Conservation (phyloP, 2,888 invertebrate species). For the Amphiduros pacificus region DNA sequence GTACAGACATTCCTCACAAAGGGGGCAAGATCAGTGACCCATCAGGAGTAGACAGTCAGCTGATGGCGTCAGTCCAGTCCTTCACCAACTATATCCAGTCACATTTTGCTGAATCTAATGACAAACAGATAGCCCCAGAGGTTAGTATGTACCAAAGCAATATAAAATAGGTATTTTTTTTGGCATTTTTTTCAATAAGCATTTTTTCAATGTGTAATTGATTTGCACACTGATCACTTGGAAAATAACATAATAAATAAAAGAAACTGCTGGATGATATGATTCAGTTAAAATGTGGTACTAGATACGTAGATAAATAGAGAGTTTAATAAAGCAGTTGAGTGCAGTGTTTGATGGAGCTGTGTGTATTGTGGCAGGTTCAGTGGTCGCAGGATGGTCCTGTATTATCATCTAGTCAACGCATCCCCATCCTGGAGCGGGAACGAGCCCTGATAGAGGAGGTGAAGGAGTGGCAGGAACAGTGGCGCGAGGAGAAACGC, state of each 20-base stretch:
- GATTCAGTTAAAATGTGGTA: too few species aligned
- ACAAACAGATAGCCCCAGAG: not conserved
- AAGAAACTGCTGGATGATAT: too few species aligned
- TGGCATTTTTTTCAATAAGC: too few species aligned
- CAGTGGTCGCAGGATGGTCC: conserved; percentile 14
- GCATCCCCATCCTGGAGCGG: conserved; percentile 19
- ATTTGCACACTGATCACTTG: too few species aligned
- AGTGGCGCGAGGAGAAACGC: conserved; percentile 38
- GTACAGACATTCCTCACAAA: not conserved
- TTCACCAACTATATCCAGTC: conserved; percentile 44
- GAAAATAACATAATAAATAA: too few species aligned
- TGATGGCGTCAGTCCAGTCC: conserved; percentile 44
- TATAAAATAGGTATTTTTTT: too few species aligned
- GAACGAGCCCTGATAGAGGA: conserved; percentile 31
- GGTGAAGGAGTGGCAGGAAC: conserved; percentile 36
- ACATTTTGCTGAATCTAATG: conserved; percentile 33
- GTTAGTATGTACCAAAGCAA: not conserved
- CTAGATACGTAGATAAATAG: too few species aligned
- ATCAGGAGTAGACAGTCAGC: too few species aligned
- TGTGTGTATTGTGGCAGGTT: too few species aligned
- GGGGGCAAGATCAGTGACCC: not conserved
- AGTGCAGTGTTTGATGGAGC: too few species aligned
- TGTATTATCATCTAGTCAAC: conserved; percentile 15
- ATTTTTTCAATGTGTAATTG: too few species aligned
- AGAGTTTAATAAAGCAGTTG: too few species aligned